These are phyloP conservation scores for Danaus melanippus DNA, from an alignment of 1,140 invertebrate species.

Conservation along the genomic window DNA sequence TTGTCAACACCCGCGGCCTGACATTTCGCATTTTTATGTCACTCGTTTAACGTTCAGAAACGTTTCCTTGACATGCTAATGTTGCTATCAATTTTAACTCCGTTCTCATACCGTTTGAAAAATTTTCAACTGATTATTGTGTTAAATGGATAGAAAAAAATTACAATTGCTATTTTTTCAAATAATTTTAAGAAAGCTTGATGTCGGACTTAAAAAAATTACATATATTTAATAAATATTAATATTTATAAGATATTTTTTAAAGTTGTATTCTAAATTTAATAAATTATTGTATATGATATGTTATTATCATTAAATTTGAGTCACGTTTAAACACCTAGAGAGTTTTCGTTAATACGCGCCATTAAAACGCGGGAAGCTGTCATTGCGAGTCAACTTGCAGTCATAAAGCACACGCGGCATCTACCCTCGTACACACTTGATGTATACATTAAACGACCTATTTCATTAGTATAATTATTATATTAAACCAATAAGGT, in stretches of 20 bases:
- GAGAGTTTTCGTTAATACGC: slow-evolving; percentile 7
- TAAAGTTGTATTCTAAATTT: no score
- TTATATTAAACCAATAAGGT: not conserved
- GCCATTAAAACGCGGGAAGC: slow-evolving; percentile 12
- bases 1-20: slow-evolving; percentile 35
- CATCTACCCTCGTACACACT: slow-evolving; percentile 7
- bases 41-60: slow-evolving; percentile 24
- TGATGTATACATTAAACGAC: not conserved
- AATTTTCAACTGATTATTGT: no score
- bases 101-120: not conserved
- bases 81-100: slow-evolving; percentile 27
- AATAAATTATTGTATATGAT: no score
- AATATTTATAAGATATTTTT: no score
- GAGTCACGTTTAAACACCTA: slow-evolving; percentile 10
- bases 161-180: no score
- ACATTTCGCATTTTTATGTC: slow-evolving; percentile 32
- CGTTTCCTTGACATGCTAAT: slow-evolving; percentile 33
- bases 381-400: slow-evolving; percentile 14
- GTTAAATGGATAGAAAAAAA: no score
- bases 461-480: slow-evolving; percentile 1
- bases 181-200: no score
- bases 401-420: slow-evolving; percentile 17
- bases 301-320: no score
- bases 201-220: no score
- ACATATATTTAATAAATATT: no score